Evolutionary conservation across 2,113 vertebrate genomes (phyloP).

Genomic region (Sterrhoptilus dennistouni): DNA sequence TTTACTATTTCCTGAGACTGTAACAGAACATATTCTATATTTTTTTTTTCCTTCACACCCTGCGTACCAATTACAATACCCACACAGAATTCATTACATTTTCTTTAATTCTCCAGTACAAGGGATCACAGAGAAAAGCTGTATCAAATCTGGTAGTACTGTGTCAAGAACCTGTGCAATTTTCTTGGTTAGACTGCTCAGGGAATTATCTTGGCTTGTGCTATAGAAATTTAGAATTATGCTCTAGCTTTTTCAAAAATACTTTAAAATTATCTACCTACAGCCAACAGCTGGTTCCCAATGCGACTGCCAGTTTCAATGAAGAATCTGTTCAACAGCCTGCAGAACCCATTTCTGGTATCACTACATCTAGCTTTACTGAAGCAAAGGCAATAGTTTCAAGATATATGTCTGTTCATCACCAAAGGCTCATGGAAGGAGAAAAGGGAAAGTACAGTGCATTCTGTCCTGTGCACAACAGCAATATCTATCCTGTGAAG

Average conservation of each 20-base stretch:
- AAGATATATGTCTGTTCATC: neutral
- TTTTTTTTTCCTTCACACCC: neutral
- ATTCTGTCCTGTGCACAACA: neutral
- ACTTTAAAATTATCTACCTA: conserved; percentile 59
- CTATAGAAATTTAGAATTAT: conserved; percentile 56
- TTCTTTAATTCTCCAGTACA: conserved; percentile 26
- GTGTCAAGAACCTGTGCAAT: conserved; percentile 17
- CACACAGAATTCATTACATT: neutral
- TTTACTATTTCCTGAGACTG: neutral
- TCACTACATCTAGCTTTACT: neutral
- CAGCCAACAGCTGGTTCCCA: conserved; percentile 42
- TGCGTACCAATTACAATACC: neutral
- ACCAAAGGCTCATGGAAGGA: neutral
- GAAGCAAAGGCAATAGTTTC: conserved; percentile 20
- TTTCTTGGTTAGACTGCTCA: conserved; percentile 31
- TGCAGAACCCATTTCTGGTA: neutral
- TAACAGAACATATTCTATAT: neutral
- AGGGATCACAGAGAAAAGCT: conserved; percentile 25
- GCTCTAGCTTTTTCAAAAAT: conserved; percentile 7
- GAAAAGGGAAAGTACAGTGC: neutral
- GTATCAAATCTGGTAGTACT: conserved; percentile 11
- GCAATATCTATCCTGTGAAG: neutral
- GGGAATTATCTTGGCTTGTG: conserved; percentile 34
- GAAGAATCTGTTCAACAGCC: conserved; percentile 29
- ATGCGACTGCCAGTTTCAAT: conserved; percentile 49